These are phyloP conservation scores for Rhagonycha lutea DNA, from an alignment of 2,888 invertebrate genomes.

Conservation along the genomic window DNA sequence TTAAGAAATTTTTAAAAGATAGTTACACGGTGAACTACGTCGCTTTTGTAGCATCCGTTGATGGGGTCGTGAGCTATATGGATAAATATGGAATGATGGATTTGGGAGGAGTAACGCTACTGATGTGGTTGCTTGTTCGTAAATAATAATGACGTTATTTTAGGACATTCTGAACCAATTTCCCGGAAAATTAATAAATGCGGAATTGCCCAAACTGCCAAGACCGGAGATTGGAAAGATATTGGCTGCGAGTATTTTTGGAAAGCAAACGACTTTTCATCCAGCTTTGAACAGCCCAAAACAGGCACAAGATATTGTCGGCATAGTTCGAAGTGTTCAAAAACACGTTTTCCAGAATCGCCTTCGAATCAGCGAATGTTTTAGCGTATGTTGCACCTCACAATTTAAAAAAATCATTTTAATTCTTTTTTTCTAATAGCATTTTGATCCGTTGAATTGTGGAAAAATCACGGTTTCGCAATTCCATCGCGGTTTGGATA, in stretches of 20 bases:
- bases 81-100: slow-evolving; percentile 59
- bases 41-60: slow-evolving; percentile 71
- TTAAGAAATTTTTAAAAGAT: slow-evolving; percentile 77
- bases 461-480: slow-evolving; percentile 72
- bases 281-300: slow-evolving; percentile 59
- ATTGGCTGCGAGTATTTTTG: slow-evolving; percentile 58
- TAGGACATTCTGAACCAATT: slow-evolving; percentile 61
- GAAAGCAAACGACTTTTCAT: slow-evolving; percentile 62
- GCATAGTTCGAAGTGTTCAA: slow-evolving; percentile 68
- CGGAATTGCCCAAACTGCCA: slow-evolving; percentile 69
- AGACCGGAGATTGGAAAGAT: slow-evolving; percentile 68
- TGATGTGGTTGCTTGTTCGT: not conserved
- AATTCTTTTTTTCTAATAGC: slow-evolving; percentile 51
- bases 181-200: slow-evolving; percentile 69
- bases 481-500: slow-evolving; percentile 72
- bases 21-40: slow-evolving; percentile 79
- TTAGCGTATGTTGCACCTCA: slow-evolving; percentile 60
- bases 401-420: not conserved
- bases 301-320: slow-evolving; percentile 59
- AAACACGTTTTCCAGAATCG: slow-evolving; percentile 67
- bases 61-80: slow-evolving; percentile 67
- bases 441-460: slow-evolving; percentile 69
- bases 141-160: slow-evolving; percentile 11
- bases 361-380: slow-evolving; percentile 70
- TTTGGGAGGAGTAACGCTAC: slow-evolving; percentile 59